A percentile compares a stretch with the other conserved stretches of the same genome.
phyloP scores from a whole-genome alignment of 92 coral and sea anemone species.

The Zoanthus gigantus region DNA sequence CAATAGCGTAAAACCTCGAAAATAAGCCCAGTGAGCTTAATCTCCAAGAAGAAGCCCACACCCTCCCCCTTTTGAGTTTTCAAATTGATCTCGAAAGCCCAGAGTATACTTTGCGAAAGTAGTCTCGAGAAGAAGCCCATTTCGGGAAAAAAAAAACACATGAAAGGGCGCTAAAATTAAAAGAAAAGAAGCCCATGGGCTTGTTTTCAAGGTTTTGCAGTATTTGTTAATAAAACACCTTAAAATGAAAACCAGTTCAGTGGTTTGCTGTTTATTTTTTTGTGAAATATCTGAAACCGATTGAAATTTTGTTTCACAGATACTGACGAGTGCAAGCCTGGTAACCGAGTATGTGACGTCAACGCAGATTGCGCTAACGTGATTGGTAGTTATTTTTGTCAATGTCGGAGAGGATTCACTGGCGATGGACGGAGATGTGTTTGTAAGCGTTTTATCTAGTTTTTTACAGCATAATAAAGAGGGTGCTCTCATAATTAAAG shows the following conservation, averaged over 20 bases:
- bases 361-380: constrained; percentile 77
- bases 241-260: background rate
- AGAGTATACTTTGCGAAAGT: no score
- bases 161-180: no score
- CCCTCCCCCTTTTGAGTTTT: background rate
- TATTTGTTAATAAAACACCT: background rate
- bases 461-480: no score
- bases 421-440: constrained; percentile 76
- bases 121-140: no score
- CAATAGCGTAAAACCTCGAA: background rate
- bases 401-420: constrained; percentile 76
- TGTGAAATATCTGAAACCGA: background rate
- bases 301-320: constrained; percentile 47
- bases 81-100: background rate
- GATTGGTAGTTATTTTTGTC: constrained; percentile 74
- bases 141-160: no score
- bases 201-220: no score
- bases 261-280: background rate
- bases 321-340: constrained; percentile 69
- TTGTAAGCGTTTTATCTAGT: constrained; percentile 43
- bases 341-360: constrained; percentile 55
- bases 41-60: background rate
- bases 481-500: no score
- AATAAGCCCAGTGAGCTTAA: background rate
- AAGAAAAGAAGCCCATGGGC: no score